Conservation (phyloP, 2,888 invertebrate genomes). For the Abrostola tripartita region DNA sequence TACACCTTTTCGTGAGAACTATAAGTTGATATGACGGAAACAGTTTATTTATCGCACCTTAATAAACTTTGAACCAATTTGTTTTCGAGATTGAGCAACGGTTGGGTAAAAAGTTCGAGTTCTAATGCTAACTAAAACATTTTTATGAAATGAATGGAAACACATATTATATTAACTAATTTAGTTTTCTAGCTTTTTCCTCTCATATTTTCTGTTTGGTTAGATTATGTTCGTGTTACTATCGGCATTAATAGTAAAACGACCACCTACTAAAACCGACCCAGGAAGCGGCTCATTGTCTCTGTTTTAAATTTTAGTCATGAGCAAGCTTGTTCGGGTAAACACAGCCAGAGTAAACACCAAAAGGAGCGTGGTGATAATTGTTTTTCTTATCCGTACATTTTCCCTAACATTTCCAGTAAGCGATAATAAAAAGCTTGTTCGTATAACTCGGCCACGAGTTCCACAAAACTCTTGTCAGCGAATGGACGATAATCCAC, state of each 20-base stretch:
- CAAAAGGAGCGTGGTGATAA: conserved; percentile 63
- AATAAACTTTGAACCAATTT: conserved; percentile 30
- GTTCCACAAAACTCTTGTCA: conserved; percentile 83
- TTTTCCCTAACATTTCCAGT: conserved; percentile 64
- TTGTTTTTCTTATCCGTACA: conserved; percentile 69
- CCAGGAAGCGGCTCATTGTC: conserved; percentile 58
- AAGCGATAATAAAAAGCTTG: conserved; percentile 78
- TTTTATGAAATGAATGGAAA: conserved; percentile 15
- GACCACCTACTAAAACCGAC: conserved; percentile 39
- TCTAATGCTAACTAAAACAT: conserved; percentile 7
- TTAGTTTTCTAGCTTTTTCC: conserved; percentile 17
- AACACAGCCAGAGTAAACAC: conserved; percentile 51
- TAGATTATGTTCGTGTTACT: conserved; percentile 38
- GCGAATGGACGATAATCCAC: conserved; percentile 81
- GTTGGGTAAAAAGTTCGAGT: conserved; percentile 2
- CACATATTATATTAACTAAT: no score
- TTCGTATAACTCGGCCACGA: conserved; percentile 71
- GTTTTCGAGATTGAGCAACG: conserved; percentile 10
- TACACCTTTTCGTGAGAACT: conserved; percentile 76
- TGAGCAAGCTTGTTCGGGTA: conserved; percentile 47
- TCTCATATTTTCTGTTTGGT: conserved; percentile 4
- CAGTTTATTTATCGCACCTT: conserved; percentile 65
- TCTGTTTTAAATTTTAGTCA: conserved; percentile 63
- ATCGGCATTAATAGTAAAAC: conserved; percentile 52
- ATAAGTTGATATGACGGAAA: conserved; percentile 67